These are phyloP conservation scores for Rhopalosiphum nymphaeae DNA, from an alignment of 2,888 invertebrate genomes.

Conservation along the genomic window DNA sequence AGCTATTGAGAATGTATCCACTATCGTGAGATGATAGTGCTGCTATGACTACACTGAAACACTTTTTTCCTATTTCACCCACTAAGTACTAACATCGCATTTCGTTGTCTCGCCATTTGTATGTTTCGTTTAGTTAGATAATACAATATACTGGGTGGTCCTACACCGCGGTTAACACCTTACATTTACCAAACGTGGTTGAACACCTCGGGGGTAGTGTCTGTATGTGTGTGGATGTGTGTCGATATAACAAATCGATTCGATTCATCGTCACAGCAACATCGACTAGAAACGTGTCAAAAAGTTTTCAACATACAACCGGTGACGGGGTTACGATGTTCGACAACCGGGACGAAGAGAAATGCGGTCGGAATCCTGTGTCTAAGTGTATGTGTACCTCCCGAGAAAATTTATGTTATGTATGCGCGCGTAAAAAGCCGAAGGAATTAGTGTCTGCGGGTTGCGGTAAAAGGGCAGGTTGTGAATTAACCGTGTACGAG, in stretches of 20 bases:
- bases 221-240: neutral
- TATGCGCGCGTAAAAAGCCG: neutral
- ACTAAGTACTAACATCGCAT: neutral
- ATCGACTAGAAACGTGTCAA: neutral
- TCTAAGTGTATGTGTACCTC: neutral
- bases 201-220: neutral
- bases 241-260: conserved; percentile 24
- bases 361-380: neutral
- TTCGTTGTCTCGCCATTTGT: neutral
- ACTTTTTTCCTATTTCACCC: neutral
- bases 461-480: neutral
- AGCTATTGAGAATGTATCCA: neutral
- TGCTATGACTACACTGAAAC: neutral
- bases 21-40: neutral
- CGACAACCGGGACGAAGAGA: neutral
- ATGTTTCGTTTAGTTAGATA: neutral
- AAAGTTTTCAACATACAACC: conserved; percentile 1
- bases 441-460: neutral
- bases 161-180: neutral
- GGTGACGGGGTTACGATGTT: neutral
- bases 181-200: neutral
- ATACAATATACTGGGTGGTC: neutral
- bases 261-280: neutral
- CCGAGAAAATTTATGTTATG: neutral
- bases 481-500: neutral